These are phyloP conservation scores for Ctenoplectra terminalis DNA, from an alignment of 1,140 invertebrate species.

Conservation along the genomic window DNA sequence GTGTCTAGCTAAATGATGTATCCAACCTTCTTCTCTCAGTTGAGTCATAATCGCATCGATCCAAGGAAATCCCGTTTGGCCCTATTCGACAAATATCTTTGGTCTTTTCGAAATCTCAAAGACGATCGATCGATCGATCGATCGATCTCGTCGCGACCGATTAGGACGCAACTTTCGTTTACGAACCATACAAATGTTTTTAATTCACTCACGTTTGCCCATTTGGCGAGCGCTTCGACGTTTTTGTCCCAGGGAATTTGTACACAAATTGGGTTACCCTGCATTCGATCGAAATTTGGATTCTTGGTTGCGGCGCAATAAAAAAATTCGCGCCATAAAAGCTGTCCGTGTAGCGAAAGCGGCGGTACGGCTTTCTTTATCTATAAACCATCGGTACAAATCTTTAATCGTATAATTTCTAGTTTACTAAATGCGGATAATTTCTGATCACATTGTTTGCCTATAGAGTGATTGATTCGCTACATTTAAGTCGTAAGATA, in stretches of 20 bases:
- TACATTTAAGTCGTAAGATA: too few relatives aligned
- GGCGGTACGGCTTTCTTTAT: slow-evolving; percentile 92
- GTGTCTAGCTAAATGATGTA: slow-evolving; percentile 94
- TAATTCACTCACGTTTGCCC: slow-evolving; percentile 90
- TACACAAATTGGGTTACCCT: slow-evolving; percentile 94
- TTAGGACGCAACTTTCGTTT: background rate
- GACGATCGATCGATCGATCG: too few relatives aligned
- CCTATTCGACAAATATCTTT: slow-evolving; percentile 83
- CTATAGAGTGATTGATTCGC: too few relatives aligned
- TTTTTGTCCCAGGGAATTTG: slow-evolving; percentile 97
- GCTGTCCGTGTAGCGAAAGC: slow-evolving; percentile 92
- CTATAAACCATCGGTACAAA: slow-evolving; percentile 74
- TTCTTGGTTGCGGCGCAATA: slow-evolving; percentile 95
- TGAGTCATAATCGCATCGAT: slow-evolving; percentile 97
- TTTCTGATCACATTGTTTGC: too few relatives aligned
- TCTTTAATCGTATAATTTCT: too few relatives aligned
- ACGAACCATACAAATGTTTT: background rate
- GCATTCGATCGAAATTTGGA: slow-evolving; percentile 94
- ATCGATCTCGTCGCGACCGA: background rate
- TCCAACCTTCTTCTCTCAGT: slow-evolving; percentile 94
- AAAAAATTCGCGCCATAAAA: slow-evolving; percentile 96
- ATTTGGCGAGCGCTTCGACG: slow-evolving; percentile 91
- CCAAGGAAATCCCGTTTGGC: slow-evolving; percentile 95
- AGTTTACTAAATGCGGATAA: too few relatives aligned
- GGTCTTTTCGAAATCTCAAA: background rate